These are phyloP conservation scores for Philypnodon macrostomus DNA, from an alignment of 2,797 vertebrate species.

Conservation along the genomic window DNA sequence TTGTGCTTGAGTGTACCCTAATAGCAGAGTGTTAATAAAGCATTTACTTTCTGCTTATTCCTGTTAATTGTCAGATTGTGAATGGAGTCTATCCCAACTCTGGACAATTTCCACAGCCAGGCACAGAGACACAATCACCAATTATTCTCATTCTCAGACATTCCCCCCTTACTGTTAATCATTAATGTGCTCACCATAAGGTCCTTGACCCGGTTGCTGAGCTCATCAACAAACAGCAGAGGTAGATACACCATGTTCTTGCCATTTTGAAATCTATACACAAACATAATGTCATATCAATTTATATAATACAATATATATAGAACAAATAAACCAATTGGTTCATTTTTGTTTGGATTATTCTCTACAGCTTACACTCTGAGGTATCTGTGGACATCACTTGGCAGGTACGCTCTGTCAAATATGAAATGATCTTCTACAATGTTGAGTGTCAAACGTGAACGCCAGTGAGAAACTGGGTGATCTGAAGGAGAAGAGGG, in stretches of 20 bases:
- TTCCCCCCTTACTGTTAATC: too few relatives aligned
- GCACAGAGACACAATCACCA: too few relatives aligned
- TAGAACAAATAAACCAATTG: neutral
- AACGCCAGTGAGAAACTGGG: slow-evolving; percentile 92
- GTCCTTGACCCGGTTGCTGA: slow-evolving; percentile 97
- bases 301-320: too few relatives aligned
- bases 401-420: slow-evolving; percentile 87
- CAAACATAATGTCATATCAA: too few relatives aligned
- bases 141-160: too few relatives aligned
- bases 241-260: slow-evolving; percentile 95
- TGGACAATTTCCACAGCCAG: too few relatives aligned
- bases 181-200: slow-evolving; percentile 55
- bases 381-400: slow-evolving; percentile 94
- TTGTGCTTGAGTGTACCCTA: too few relatives aligned
- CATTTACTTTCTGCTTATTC: too few relatives aligned
- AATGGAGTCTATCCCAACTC: too few relatives aligned
- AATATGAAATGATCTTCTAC: slow-evolving; percentile 92
- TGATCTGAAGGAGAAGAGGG: slow-evolving; percentile 44
- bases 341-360: neutral
- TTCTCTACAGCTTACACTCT: slow-evolving; percentile 81
- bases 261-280: slow-evolving; percentile 85
- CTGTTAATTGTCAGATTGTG: too few relatives aligned
- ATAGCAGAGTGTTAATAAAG: too few relatives aligned
- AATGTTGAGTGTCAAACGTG: slow-evolving; percentile 88
- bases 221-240: slow-evolving; percentile 96